phyloP scores from a whole-genome alignment of 2,113 vertebrate species.

The Poeciliopsis occidentalis region DNA sequence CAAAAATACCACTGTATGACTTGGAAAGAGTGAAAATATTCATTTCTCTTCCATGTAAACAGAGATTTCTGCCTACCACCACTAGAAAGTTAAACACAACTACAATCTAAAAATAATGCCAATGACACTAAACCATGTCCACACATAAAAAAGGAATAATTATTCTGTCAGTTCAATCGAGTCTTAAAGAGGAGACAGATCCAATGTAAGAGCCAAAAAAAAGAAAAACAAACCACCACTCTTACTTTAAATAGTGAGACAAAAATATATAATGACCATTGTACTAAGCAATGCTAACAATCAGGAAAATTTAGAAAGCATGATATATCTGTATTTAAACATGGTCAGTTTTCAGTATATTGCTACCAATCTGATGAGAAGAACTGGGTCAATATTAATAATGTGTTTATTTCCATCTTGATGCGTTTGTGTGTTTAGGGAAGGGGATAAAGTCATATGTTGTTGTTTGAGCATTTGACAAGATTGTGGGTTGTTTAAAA shows the following conservation, averaged over 20 bases:
- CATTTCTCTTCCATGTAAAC: constrained; percentile 10
- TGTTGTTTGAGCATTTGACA: no score
- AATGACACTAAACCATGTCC: constrained; percentile 4
- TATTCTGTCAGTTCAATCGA: constrained; percentile 32
- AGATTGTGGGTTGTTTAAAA: no score
- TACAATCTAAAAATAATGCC: constrained; percentile 23
- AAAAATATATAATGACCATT: constrained; percentile 18
- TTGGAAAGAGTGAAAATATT: constrained; percentile 4
- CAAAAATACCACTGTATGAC: constrained; percentile 28
- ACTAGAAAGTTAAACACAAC: neutral
- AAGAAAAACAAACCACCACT: no score
- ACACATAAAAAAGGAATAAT: constrained; percentile 1
- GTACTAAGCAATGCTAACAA: neutral
- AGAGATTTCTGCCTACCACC: constrained; percentile 35
- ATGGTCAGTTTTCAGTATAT: no score
- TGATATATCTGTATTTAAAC: no score
- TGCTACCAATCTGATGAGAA: no score
- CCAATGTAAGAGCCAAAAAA: constrained; percentile 14
- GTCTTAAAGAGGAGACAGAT: constrained; percentile 51
- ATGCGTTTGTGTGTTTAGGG: no score
- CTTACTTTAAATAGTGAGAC: neutral
- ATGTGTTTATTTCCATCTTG: no score
- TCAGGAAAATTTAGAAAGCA: no score
- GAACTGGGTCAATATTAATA: no score
- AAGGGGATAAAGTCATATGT: no score